Evolutionary conservation across 2,113 vertebrate genomes (phyloP), one percentile per base, ranked within the genome.

Genomic region (Leucoraja erinaceus): DNA sequence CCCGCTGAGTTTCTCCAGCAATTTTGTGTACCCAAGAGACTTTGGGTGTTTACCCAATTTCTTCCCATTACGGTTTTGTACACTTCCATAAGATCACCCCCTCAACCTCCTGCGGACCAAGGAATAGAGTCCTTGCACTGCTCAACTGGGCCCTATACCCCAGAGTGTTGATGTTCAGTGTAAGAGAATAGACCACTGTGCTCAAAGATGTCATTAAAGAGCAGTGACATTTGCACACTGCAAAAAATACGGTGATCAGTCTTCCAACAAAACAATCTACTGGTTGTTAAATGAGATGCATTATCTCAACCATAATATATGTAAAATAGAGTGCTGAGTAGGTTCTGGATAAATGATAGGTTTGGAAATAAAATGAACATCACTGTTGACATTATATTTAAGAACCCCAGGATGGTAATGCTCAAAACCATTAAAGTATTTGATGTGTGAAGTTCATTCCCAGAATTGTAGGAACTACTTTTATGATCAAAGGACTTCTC

Each of bases 321-420:
- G 28, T 28, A 28, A n/a, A 84, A 0, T 66, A 66, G 63, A 54
- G 0, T 59, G 54, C 8, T 22, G 10, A 84, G 81, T 84, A 61
- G 81, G 54, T 54, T 59, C 59, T 22, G 54, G 81, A 2, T 84
- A 9, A 59, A 61, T 47, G 3, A 47, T 22, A 12, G 22, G 81
- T 11, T 84, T 84, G 20, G 81, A 54, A 84, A 84, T 84, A 61
- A 59, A 84, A 84, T 54, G 25, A 84, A 28, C 81, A 84, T 59
- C 10, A 3, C 25, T 84, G 54, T 59, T 84, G 54, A 25, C 20
- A 38, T 83, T 83, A 83, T 59, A n/a, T 84, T 84, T 28, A 5
- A 59, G 28, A 84, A 59, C 81, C 25, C 0, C 5, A 25, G 54
- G 56, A 54, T 47, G 8, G 22, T 25, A 28, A 2, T 25, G 25